Evolutionary conservation across 2,888 invertebrate genomes (phyloP).

Genomic region (Eumacrocentrus americanus): DNA sequence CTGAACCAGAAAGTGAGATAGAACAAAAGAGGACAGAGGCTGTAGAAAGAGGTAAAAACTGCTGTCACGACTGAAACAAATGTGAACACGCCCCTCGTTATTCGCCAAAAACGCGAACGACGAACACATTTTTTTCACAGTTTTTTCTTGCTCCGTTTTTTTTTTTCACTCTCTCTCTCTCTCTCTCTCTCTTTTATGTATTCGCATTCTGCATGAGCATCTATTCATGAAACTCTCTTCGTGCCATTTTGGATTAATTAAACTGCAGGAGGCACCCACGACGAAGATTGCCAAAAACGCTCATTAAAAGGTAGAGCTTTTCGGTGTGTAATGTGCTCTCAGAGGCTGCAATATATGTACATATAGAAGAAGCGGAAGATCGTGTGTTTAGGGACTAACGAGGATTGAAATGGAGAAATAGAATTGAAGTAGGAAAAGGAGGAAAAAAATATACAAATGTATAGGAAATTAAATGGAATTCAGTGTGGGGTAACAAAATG

Average conservation of each 20-base stretch:
- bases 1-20: neutral
- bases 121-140: neutral
- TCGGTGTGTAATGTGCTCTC: too few species aligned
- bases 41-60: neutral
- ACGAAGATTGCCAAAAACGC: constrained; percentile 12
- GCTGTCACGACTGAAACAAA: constrained; percentile 5
- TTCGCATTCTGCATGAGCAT: neutral
- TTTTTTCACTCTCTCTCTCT: neutral
- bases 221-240: neutral
- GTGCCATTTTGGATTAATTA: constrained; percentile 4
- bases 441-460: neutral
- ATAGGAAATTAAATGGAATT: too few species aligned
- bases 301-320: constrained; percentile 3
- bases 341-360: too few species aligned
- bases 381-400: neutral
- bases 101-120: neutral
- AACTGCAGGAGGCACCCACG: neutral
- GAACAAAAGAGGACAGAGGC: neutral
- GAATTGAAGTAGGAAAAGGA: neutral
- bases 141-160: neutral
- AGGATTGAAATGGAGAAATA: neutral
- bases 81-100: neutral
- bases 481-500: too few species aligned
- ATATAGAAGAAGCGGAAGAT: too few species aligned
- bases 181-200: neutral